These are phyloP conservation scores for Drosophila biarmipes DNA, from an alignment of 1,140 invertebrate species.

Conservation along the genomic window DNA sequence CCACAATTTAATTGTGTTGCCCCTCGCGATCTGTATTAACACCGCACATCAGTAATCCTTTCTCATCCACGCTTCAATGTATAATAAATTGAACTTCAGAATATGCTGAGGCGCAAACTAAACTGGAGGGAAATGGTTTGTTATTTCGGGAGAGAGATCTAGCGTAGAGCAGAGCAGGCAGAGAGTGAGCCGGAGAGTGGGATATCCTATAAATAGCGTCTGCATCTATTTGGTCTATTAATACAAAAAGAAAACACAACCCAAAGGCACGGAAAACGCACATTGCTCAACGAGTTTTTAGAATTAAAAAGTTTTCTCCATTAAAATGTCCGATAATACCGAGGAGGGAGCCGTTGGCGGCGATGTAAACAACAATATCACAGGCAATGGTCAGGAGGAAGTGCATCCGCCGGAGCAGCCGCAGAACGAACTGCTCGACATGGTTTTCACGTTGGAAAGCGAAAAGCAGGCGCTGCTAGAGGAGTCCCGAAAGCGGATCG, in stretches of 20 bases:
- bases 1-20: conserved; percentile 80
- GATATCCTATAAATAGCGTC: conserved; percentile 67
- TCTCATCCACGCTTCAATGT: conserved; percentile 64
- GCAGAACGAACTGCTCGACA: conserved; percentile 78
- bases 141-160: conserved; percentile 26
- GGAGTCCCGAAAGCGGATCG: conserved; percentile 76
- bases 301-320: conserved; percentile 23
- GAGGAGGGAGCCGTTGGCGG: conserved; percentile 55
- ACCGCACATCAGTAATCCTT: conserved; percentile 50
- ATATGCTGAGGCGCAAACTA: conserved; percentile 69
- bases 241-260: conserved; percentile 67
- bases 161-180: conserved; percentile 15
- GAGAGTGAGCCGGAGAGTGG: conserved; percentile 32
- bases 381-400: conserved; percentile 16
- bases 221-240: conserved; percentile 75
- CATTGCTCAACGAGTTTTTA: conserved; percentile 42
- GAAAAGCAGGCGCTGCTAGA: conserved; percentile 81
- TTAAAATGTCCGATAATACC: conserved; percentile 64
- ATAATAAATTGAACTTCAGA: conserved; percentile 72
- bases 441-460: conserved; percentile 81
- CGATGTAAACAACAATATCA: conserved; percentile 75
- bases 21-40: conserved; percentile 75
- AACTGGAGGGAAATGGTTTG: conserved; percentile 46
- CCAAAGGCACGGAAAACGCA: conserved; percentile 43
- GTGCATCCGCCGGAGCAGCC: conserved; percentile 35